Evolutionary conservation across 2,888 invertebrate species (phyloP).

Genomic region (Acanthoscelides obtectus): DNA sequence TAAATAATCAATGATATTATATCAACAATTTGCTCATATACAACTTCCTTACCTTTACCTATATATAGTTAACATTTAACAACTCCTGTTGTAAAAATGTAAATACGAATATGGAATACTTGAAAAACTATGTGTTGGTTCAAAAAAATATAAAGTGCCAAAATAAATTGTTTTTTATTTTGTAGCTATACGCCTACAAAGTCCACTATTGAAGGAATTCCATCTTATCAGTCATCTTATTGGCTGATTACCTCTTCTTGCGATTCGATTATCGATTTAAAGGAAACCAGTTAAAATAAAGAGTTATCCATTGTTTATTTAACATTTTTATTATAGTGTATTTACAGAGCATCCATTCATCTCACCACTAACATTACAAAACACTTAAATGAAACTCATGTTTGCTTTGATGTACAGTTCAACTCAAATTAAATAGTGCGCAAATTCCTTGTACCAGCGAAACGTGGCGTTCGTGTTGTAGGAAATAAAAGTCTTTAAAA

Average conservation of each 20-base stretch:
- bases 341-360: constrained; percentile 43
- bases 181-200: too few relatives aligned
- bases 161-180: not conserved
- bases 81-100: not conserved
- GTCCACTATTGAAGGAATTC: too few relatives aligned
- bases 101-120: not conserved
- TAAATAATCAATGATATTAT: not conserved
- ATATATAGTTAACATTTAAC: not conserved
- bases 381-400: not conserved
- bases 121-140: not conserved
- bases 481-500: too few relatives aligned
- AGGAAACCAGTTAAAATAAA: not conserved
- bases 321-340: constrained; percentile 44
- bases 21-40: not conserved
- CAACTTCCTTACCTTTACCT: not conserved
- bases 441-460: too few relatives aligned
- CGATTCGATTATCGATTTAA: not conserved
- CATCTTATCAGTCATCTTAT: not conserved
- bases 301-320: constrained; percentile 36
- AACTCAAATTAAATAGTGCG: too few relatives aligned
- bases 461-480: too few relatives aligned
- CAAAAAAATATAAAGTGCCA: not conserved
- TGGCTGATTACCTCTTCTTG: not conserved
- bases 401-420: not conserved
- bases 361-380: constrained; percentile 4